Base-by-base conservation (phyloP, 1,140 invertebrate genomes). In the Rhopalosiphum padi region DNA sequence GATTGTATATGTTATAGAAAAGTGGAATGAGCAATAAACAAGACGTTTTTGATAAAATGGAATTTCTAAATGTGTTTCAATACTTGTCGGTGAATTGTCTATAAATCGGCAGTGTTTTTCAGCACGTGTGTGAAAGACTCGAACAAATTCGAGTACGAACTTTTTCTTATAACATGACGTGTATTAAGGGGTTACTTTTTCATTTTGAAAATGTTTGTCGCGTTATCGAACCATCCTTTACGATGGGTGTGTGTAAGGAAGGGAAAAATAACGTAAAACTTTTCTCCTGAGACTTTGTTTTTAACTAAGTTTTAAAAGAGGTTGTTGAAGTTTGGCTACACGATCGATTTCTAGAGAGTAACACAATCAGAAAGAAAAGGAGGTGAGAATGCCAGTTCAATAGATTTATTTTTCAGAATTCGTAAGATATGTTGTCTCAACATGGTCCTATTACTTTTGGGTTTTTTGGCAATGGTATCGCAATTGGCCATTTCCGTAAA, bases 211-310 rank as follows among this genome's bases (percentile, higher is more conserved):
- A 86, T 85, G 91, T 53, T 93, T 85, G 91, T 93, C 91, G 91
- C 91, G 91, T 93, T 86, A 93, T 85, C 77, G 82, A 86, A 25
- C 82, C 91, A 53, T 85, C 91, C 46, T 85, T 37, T 92, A 53
- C 77, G 55, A 85, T 55, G 35, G 82, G 15, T 41, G 23, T 11
- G 41, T 51, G 91, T 46, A 18, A 46, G 30, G 37, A 5, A 41
- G 18, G 55, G 30, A 68, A 60, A 68, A 85, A 93, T 85, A 93
- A 93, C 91, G 91, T 30, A 51, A 93, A 93, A 93, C 91, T 93
- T 93, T 93, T 93, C 91, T 93, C 48, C 82, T 6, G 91, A 86
- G 91, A 93, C 91, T 86, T 85, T 86, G 91, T 93, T 93, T 93
- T 93, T 93, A 93, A 93, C 91, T 86, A 93, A 85, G 68, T 93